Evolutionary conservation across 2,888 invertebrate genomes (phyloP).

Genomic region (Drosophila helvetica): DNA sequence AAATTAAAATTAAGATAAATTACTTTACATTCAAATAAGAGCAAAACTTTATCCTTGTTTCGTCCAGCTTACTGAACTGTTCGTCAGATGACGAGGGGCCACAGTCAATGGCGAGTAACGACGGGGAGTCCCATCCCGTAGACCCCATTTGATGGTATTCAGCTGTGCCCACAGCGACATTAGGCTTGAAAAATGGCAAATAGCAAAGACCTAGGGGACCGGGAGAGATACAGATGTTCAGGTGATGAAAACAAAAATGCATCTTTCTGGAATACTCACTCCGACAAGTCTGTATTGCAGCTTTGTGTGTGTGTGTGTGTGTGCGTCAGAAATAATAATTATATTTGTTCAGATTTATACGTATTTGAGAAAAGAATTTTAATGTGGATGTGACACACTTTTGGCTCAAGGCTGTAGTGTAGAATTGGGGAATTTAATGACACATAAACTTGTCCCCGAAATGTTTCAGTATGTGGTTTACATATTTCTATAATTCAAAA

Average conservation of each 20-base stretch:
- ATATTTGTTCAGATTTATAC: conserved; percentile 13
- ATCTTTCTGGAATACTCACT: conserved; percentile 29
- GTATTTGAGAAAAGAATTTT: neutral
- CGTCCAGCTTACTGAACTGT: too few relatives aligned
- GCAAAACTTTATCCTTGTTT: too few relatives aligned
- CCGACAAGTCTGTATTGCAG: neutral
- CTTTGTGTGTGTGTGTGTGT: too few relatives aligned
- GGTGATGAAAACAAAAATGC: conserved; percentile 19
- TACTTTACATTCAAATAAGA: too few relatives aligned
- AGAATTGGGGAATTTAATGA: conserved; percentile 44
- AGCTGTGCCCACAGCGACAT: conserved; percentile 36
- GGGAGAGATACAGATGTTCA: too few relatives aligned
- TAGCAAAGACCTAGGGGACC: neutral
- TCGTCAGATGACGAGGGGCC: conserved; percentile 7
- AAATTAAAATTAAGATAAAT: too few relatives aligned
- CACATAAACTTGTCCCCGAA: conserved; percentile 34
- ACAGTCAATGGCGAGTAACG: conserved; percentile 32
- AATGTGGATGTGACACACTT: neutral
- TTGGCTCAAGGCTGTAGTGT: conserved; percentile 25
- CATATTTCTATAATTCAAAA: conserved; percentile 33
- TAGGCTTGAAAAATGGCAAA: conserved; percentile 22
- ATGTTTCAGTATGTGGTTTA: conserved; percentile 35
- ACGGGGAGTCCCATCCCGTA: conserved; percentile 18
- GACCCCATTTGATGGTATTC: conserved; percentile 18
- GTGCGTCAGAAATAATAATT: neutral